Evolutionary conservation across 2,113 vertebrate genomes (phyloP), one percentile per base, ranked within the genome.

Genomic region (Epinephelus cyanopodus): DNA sequence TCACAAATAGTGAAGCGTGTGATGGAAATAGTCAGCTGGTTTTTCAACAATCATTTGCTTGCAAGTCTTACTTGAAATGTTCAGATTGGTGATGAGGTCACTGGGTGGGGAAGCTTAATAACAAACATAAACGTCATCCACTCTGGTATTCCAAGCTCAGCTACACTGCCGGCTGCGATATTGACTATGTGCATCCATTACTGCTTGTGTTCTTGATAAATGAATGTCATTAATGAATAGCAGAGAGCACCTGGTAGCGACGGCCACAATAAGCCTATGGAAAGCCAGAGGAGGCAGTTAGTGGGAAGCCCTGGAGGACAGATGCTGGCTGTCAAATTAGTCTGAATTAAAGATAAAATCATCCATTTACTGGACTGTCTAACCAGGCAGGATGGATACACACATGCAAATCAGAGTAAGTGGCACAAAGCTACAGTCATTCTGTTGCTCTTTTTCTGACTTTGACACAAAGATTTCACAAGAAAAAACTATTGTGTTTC

Each of bases 221-320:
- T 79, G 74, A 67, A 66, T 27, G 61, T 72, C 62, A 65, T 62
- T 85, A 86, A 86, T 81, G 65, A 78, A 54, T 0, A n/a, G 70
- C 29, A 1, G 62, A 56, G 37, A 53, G 67, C 72, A 70, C 45
- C 78, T 69, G 73, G 58, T 79, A 42, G 53, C 39, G 69, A 65
- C 9, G 82, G 67, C 52, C 71, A 37, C 66, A 77, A 47, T 81
- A 73, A 58, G 72, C 25, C 60, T 61, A n/a, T 50, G 67, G 63
- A 62, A 53, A 58, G 73, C n/a, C 14, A 5, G 14, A 27, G 25
- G 27, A 58, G 62, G 21, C 45, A n/a, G 66, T 63, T 68, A 65
- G 25, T 50, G 4, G 81, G 77, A 74, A 25, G 29, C 62, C 17
- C 50, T 0, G 29, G 60, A 74, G 58, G 67, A 77, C 33, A 11